Evolutionary conservation across 2,888 invertebrate species (phyloP), one percentile per base, ranked within the genome.

Genomic region (Alsophila aescularia): DNA sequence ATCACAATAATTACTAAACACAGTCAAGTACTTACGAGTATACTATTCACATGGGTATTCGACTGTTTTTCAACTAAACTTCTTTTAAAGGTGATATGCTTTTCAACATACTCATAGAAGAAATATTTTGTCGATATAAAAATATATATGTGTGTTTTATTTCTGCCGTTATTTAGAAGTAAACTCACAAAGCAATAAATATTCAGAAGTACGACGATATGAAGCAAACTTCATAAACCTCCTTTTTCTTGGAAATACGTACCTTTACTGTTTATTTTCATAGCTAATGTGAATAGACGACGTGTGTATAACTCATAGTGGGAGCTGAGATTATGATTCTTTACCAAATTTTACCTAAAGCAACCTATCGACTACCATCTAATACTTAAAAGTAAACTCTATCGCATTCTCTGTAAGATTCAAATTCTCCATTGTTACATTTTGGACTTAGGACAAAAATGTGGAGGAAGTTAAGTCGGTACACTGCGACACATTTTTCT

Each of bases 401-500:
- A 74, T 52, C 0, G 0, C 3, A 9, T 13, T 4, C 2, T 2
- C 0, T 0, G 24, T 63, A 67, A 54, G 71, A 72, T 67, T 45
- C 37, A 60, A 60, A 66, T 73, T 75, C 13, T 35, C 16, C 31
- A 56, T 16, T 10, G 34, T 40, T n/a, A 9, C 1, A 2, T 37
- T 13, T 14, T 35, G 13, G 56, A 52, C 59, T 52, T 70, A 61
- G 3, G 66, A 39, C 61, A 35, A 73, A 71, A 50, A 40, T 54
- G 48, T 48, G 32, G 7, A n/a, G 29, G 29, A 39, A 37, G 58
- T 58, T 54, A 60, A 66, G 73, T 72, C 74, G 75, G 80, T 77
- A 81, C 77, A 77, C 77, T 82, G 87, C 83, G 83, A 87, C 85
- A 89, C 81, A 88, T 89, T 89, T 89, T 90, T 90, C 89, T 88